Conservation (phyloP, 2,113 vertebrate genomes). For the Cricetomys ansorgei region DNA sequence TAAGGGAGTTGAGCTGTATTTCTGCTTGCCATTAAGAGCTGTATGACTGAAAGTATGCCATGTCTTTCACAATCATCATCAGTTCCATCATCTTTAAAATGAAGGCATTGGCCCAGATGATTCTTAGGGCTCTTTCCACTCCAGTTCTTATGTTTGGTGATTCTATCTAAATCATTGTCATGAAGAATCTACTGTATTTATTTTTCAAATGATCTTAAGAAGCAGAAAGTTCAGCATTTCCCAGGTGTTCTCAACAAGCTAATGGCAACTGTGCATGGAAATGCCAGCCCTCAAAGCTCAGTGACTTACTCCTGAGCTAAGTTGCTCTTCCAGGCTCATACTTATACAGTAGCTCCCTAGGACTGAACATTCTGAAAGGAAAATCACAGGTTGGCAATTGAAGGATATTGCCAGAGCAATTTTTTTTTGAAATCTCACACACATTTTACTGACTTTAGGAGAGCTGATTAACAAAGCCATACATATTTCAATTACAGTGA, state of each 20-base stretch:
- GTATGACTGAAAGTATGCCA: not conserved
- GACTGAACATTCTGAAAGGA: constrained; percentile 1
- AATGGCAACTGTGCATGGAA: not conserved
- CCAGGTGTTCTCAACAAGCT: not conserved
- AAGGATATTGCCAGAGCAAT: constrained; percentile 51
- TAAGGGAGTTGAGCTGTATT: not conserved
- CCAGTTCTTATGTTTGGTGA: not conserved
- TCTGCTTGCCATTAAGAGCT: not conserved
- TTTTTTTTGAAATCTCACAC: not conserved
- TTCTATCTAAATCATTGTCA: constrained; percentile 12
- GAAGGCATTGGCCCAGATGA: not conserved
- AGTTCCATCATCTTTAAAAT: constrained; percentile 29
- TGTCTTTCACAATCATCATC: not conserved
- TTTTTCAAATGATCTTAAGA: constrained; percentile 34
- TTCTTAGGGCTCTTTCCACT: not conserved
- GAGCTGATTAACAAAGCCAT: constrained; percentile 70
- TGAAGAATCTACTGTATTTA: not conserved
- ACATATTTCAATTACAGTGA: constrained; percentile 79
- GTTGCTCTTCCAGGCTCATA: not conserved
- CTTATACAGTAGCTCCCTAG: not conserved
- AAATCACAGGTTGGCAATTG: constrained; percentile 55
- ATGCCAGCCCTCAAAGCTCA: not conserved
- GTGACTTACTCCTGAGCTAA: constrained; percentile 3
- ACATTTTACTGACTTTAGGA: constrained; percentile 63
- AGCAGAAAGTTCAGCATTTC: not conserved